A percentile compares a stretch with the other conserved stretches of the same genome.
Conservation (phyloP, 2,888 invertebrate species). For the Rhyacophila evoluta region DNA sequence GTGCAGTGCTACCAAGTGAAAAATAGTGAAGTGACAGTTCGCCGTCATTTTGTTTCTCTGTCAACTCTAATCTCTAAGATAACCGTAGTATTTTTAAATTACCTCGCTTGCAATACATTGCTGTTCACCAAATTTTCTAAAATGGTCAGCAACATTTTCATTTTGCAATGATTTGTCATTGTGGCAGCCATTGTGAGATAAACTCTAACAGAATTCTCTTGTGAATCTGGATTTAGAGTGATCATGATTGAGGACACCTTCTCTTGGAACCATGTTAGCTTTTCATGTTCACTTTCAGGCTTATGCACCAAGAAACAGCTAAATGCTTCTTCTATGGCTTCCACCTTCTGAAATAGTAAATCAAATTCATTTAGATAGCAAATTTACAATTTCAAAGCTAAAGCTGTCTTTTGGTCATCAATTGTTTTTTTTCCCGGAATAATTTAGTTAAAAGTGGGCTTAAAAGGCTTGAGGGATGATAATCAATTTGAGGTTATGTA, state of each 20-base stretch:
- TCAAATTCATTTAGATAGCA: neutral
- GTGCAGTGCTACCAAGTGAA: too few species aligned
- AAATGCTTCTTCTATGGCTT: constrained; percentile 90
- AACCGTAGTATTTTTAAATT: too few species aligned
- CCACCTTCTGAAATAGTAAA: constrained; percentile 75
- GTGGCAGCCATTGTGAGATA: constrained; percentile 80
- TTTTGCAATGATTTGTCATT: constrained; percentile 79
- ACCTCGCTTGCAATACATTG: constrained; percentile 82
- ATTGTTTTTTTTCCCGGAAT: too few species aligned
- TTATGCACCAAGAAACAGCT: constrained; percentile 88
- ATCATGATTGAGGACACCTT: constrained; percentile 77
- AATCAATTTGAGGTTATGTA: too few species aligned
- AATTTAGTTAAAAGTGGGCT: too few species aligned
- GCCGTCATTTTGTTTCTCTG: too few species aligned
- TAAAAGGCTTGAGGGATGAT: too few species aligned
- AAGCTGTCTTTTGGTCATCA: too few species aligned
- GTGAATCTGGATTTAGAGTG: constrained; percentile 76
- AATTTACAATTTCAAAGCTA: too few species aligned
- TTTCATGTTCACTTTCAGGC: constrained; percentile 77
- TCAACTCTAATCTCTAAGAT: too few species aligned
- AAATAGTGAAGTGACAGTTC: too few species aligned
- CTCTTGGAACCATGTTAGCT: constrained; percentile 76
- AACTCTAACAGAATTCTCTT: constrained; percentile 80
- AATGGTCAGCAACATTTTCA: constrained; percentile 81
- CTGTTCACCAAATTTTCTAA: constrained; percentile 81